Conservation (phyloP, 2,113 vertebrate species). For the Saccopteryx bilineata region DNA sequence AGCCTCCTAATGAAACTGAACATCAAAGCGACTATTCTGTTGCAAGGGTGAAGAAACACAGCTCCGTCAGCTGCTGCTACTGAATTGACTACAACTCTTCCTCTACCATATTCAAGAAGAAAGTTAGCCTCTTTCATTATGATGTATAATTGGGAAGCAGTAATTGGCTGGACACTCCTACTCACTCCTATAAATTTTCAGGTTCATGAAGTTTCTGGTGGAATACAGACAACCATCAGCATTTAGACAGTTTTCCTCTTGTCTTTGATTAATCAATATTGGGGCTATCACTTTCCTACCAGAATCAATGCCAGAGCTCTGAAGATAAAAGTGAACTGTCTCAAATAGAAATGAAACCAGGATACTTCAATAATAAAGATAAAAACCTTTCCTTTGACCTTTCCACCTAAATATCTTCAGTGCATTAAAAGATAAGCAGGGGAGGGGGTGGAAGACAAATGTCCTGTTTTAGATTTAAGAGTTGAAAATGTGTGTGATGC, state of each 20-base stretch:
- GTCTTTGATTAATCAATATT: neutral
- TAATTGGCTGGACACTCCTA: neutral
- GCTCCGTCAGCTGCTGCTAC: neutral
- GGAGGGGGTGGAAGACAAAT: neutral
- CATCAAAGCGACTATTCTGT: neutral
- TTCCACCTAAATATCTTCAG: conserved; percentile 24
- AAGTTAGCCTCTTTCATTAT: conserved; percentile 6
- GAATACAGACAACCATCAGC: neutral
- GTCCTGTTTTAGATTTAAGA: neutral
- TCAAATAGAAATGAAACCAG: conserved; percentile 18
- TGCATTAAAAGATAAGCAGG: neutral
- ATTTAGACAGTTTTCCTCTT: neutral
- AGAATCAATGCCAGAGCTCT: conserved; percentile 23
- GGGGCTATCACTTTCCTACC: neutral
- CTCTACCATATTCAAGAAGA: neutral
- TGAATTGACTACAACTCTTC: neutral
- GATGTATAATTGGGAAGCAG: neutral
- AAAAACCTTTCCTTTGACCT: neutral
- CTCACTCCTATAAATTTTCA: neutral
- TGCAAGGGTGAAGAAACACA: neutral
- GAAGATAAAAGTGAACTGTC: conserved; percentile 21
- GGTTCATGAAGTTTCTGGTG: neutral
- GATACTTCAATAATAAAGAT: neutral
- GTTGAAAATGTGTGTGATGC: neutral
- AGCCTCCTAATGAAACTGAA: neutral